Percentiles rank a stretch among this genome's conserved stretches.
Conservation (phyloP, 2,113 vertebrate genomes). For the Leptobrachium leishanense region DNA sequence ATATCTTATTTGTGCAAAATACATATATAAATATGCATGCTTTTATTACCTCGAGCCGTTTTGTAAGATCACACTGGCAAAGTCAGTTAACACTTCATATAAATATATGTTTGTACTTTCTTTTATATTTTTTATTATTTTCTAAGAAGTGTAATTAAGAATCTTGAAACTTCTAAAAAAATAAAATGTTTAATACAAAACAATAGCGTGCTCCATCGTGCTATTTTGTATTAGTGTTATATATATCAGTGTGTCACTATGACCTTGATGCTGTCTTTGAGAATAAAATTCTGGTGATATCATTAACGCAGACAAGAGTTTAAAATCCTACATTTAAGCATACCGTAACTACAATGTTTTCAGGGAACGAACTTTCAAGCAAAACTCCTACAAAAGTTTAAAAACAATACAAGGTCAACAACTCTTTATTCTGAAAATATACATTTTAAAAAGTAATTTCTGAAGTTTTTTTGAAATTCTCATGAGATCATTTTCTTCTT, state of each 20-base stretch:
- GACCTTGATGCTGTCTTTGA: background rate
- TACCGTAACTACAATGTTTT: background rate
- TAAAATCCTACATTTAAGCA: background rate
- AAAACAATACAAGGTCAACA: slow-evolving; percentile 28
- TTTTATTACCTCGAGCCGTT: no score
- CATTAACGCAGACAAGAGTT: background rate
- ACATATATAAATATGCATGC: no score
- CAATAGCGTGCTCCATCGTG: background rate
- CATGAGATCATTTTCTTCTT: slow-evolving; percentile 19
- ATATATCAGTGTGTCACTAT: background rate
- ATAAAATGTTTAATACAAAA: background rate
- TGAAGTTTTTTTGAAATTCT: background rate
- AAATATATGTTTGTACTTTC: no score
- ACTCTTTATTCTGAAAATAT: slow-evolving; percentile 7
- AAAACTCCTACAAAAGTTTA: slow-evolving; percentile 1
- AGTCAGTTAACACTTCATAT: no score
- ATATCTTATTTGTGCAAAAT: no score
- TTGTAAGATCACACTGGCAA: no score
- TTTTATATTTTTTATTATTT: no score
- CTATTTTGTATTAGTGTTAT: no score
- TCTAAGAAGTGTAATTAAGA: no score
- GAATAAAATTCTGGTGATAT: background rate
- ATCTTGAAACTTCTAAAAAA: no score
- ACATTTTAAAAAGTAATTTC: background rate
- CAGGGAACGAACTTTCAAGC: background rate